phyloP scores from a whole-genome alignment of 2,113 vertebrate species.

The Nibea albiflora region DNA sequence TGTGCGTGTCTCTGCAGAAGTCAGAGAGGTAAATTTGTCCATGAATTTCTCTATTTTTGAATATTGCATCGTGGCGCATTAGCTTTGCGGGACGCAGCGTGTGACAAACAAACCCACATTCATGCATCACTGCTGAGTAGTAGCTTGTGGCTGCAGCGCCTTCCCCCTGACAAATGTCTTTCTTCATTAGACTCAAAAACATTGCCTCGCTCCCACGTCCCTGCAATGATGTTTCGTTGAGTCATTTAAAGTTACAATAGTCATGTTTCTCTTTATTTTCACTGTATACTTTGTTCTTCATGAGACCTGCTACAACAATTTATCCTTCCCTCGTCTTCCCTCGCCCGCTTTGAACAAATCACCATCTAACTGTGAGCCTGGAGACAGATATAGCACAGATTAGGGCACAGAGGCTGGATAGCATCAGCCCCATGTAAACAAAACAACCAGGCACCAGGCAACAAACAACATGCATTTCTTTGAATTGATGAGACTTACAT shows the following conservation, averaged over 20 bases:
- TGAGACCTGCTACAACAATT: neutral
- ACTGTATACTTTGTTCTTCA: neutral
- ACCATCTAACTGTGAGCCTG: conserved; percentile 13
- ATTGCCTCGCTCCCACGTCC: neutral
- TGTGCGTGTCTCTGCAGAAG: conserved; percentile 2
- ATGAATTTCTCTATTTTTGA: conserved; percentile 13
- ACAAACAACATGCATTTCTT: conserved; percentile 47
- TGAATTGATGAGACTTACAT: conserved; percentile 22
- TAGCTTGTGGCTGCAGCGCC: conserved; percentile 45
- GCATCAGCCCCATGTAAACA: conserved; percentile 64
- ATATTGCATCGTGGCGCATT: neutral
- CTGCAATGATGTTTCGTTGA: neutral
- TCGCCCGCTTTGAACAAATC: conserved; percentile 20
- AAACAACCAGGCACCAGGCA: conserved; percentile 55
- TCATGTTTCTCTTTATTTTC: neutral
- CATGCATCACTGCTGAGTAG: conserved; percentile 49
- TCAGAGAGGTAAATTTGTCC: conserved; percentile 13
- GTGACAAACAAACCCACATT: conserved; percentile 52
- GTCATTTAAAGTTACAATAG: neutral
- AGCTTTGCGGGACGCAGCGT: conserved; percentile 20
- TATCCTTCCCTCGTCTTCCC: conserved; percentile 22
- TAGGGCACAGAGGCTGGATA: conserved; percentile 33
- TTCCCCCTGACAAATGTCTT: conserved; percentile 60
- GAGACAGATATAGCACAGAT: conserved; percentile 47
- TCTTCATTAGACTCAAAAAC: conserved; percentile 53